A percentile compares a stretch with the other conserved stretches of the same genome.
phyloP scores from a whole-genome alignment of 2,888 invertebrate genomes.

The Crocallis elinguaria region DNA sequence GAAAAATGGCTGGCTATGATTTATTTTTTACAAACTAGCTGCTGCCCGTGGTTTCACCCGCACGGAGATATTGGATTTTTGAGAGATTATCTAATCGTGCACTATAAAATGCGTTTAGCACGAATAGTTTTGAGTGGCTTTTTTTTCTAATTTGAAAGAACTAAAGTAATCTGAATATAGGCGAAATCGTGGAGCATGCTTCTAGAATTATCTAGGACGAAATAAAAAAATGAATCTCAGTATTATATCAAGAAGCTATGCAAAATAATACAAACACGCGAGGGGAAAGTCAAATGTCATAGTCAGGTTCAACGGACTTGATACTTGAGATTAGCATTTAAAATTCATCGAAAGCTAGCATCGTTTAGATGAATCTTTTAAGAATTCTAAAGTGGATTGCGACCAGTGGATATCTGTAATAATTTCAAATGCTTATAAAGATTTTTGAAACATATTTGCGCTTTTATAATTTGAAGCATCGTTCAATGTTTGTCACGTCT shows the following conservation, averaged over 20 bases:
- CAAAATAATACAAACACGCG: conserved; percentile 14
- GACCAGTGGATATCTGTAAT: background rate
- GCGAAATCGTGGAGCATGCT: background rate
- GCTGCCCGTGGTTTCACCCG: too few relatives aligned
- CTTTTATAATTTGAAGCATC: background rate
- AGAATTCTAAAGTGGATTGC: conserved; percentile 6
- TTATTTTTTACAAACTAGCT: too few relatives aligned
- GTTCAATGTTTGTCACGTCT: background rate
- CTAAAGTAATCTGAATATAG: too few relatives aligned
- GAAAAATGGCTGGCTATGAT: too few relatives aligned
- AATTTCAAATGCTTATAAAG: background rate
- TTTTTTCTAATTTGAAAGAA: too few relatives aligned
- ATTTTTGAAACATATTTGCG: background rate
- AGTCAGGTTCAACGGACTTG: conserved; percentile 22
- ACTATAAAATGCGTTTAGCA: too few relatives aligned
- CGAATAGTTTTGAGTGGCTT: too few relatives aligned
- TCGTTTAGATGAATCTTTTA: conserved; percentile 2
- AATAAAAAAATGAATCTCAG: conserved; percentile 7
- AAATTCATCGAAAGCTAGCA: background rate
- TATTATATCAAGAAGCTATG: conserved; percentile 15
- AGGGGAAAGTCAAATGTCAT: conserved; percentile 22
- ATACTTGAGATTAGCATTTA: conserved; percentile 22
- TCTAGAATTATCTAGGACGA: background rate
- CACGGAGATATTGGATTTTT: too few relatives aligned
- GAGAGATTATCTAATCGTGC: too few relatives aligned